These are phyloP conservation scores for Epizoanthus rinbou DNA, from an alignment of 92 coral and sea anemone genomes.

Conservation along the genomic window DNA sequence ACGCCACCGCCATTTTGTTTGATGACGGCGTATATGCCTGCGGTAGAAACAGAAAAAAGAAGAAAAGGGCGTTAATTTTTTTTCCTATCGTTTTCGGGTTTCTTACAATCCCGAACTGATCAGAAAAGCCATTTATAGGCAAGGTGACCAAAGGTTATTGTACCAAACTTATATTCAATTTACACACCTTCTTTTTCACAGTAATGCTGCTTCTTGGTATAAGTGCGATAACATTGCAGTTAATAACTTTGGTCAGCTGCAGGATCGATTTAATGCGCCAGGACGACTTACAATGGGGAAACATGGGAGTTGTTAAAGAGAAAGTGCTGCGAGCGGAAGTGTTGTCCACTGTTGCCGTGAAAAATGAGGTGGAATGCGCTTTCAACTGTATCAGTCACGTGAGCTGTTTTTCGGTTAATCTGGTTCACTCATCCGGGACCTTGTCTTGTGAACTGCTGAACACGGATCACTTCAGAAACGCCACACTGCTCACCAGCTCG, in stretches of 20 bases:
- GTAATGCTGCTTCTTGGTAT: neutral
- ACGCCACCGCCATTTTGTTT: too few species aligned
- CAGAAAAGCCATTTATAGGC: too few species aligned
- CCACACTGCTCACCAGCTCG: neutral
- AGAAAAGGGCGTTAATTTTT: too few species aligned
- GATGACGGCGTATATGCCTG: too few species aligned
- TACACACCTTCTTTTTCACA: neutral
- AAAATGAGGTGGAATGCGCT: neutral
- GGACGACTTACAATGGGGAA: neutral
- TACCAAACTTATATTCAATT: too few species aligned
- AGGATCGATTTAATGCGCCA: neutral
- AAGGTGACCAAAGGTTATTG: too few species aligned
- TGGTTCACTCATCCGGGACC: neutral
- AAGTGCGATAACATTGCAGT: neutral
- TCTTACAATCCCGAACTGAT: too few species aligned
- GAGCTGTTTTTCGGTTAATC: constrained; percentile 42
- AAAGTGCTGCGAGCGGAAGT: constrained; percentile 1
- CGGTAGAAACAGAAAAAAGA: too few species aligned
- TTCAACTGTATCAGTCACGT: constrained; percentile 17
- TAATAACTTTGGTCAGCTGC: neutral
- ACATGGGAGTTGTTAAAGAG: neutral
- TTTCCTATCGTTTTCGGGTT: too few species aligned
- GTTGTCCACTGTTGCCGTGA: neutral
- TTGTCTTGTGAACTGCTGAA: constrained; percentile 4
- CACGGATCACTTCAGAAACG: constrained; percentile 10